These are phyloP conservation scores for Sebastes trivittatus DNA, from an alignment of 2,797 vertebrate genomes.

Conservation along the genomic window DNA sequence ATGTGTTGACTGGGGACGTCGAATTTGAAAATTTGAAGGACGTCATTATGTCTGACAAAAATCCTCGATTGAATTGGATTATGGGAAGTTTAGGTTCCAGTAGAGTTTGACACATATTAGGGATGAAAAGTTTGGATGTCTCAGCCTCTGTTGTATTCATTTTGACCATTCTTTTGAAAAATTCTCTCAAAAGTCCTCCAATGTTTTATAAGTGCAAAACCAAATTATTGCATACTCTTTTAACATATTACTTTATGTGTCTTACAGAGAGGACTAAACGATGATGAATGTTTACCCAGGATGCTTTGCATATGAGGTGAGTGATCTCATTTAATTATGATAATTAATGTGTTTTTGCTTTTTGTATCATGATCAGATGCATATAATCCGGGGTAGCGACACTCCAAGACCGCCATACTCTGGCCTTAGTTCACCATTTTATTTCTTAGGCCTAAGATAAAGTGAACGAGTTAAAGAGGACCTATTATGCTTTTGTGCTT, in stretches of 20 bases:
- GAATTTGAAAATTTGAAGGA: not conserved
- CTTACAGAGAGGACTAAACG: slow-evolving; percentile 25
- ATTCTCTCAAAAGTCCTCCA: not conserved
- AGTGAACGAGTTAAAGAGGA: too few species aligned
- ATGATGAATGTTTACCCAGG: slow-evolving; percentile 40
- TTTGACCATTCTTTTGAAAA: not conserved
- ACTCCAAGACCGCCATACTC: not conserved
- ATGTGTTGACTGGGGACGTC: not conserved
- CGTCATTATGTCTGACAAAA: not conserved
- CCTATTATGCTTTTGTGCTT: too few species aligned
- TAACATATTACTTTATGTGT: not conserved
- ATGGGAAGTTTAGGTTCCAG: not conserved
- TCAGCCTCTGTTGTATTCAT: too few species aligned
- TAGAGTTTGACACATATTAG: too few species aligned
- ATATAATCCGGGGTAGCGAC: too few species aligned
- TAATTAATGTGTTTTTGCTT: not conserved
- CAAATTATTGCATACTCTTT: not conserved
- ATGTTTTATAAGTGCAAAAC: not conserved
- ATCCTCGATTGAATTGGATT: not conserved
- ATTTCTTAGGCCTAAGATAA: not conserved
- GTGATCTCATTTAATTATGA: not conserved
- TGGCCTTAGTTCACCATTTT: not conserved
- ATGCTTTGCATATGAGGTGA: slow-evolving; percentile 52
- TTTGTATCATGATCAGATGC: not conserved
- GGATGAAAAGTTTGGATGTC: too few species aligned